phyloP scores from a whole-genome alignment of 2,797 vertebrate genomes.

The Eleutherodactylus coqui region DNA sequence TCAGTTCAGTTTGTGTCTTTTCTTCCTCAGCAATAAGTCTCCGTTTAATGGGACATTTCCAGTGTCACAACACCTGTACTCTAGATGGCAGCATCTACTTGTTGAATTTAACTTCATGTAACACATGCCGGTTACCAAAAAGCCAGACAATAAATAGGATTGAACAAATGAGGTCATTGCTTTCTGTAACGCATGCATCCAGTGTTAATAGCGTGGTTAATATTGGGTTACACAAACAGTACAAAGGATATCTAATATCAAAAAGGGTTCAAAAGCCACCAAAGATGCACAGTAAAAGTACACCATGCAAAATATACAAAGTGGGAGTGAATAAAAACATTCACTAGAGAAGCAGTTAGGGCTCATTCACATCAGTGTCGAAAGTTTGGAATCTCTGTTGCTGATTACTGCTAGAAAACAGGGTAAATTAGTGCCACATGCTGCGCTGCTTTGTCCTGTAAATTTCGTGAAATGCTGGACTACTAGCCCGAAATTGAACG shows the following conservation, averaged over 20 bases:
- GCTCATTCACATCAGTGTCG: too few relatives aligned
- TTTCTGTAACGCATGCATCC: slow-evolving; percentile 30
- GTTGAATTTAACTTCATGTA: slow-evolving; percentile 68
- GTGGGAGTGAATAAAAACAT: too few relatives aligned
- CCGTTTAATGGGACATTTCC: not conserved
- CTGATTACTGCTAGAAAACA: too few relatives aligned
- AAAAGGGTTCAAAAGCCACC: not conserved
- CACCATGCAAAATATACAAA: too few relatives aligned
- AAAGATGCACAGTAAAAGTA: not conserved
- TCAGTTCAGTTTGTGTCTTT: not conserved
- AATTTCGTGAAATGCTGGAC: too few relatives aligned
- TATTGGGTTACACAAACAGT: slow-evolving; percentile 3
- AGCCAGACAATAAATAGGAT: slow-evolving; percentile 56
- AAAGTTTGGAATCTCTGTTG: too few relatives aligned
- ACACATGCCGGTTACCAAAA: slow-evolving; percentile 51
- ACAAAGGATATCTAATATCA: not conserved
- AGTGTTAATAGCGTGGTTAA: slow-evolving; percentile 4
- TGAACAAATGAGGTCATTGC: slow-evolving; percentile 4
- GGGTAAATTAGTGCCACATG: too few relatives aligned
- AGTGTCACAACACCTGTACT: slow-evolving; percentile 69
- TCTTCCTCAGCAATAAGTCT: not conserved
- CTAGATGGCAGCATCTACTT: slow-evolving; percentile 80
- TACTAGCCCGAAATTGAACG: too few relatives aligned
- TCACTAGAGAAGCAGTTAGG: too few relatives aligned
- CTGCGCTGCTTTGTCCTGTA: too few relatives aligned